Evolutionary conservation across 2,888 invertebrate species (phyloP).

Genomic region (Mesodorylaimus sp.): DNA sequence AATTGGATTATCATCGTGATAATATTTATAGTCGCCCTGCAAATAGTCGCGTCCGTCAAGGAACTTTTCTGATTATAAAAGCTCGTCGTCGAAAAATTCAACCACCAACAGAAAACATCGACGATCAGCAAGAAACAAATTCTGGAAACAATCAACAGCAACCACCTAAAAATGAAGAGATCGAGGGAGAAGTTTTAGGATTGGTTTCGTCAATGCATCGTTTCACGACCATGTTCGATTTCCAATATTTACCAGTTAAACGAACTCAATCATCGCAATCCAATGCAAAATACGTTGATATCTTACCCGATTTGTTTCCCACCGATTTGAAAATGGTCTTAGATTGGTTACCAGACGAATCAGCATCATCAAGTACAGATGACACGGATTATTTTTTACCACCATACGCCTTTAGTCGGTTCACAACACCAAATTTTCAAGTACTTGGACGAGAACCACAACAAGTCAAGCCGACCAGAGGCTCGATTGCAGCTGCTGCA

Average conservation of each 20-base stretch:
- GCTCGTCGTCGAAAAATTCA: neutral
- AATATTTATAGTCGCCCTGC: slow-evolving; percentile 16
- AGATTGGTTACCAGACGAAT: slow-evolving; percentile 43
- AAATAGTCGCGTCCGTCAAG: neutral
- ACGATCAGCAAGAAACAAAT: neutral
- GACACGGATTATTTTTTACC: slow-evolving; percentile 43
- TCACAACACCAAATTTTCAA: slow-evolving; percentile 42
- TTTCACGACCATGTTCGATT: slow-evolving; percentile 50
- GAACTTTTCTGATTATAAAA: neutral
- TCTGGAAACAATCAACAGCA: neutral
- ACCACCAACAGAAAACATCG: neutral
- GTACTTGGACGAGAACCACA: slow-evolving; percentile 24
- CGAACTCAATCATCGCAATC: too few relatives aligned
- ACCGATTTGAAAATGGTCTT: too few relatives aligned
- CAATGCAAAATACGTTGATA: slow-evolving; percentile 14
- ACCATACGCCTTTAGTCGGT: slow-evolving; percentile 58
- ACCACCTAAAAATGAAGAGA: neutral
- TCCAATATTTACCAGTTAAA: slow-evolving; percentile 64
- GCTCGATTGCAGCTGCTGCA: too few relatives aligned
- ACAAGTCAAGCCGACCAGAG: too few relatives aligned
- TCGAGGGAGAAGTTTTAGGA: slow-evolving; percentile 3
- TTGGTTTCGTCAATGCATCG: slow-evolving; percentile 18
- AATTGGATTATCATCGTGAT: slow-evolving; percentile 20
- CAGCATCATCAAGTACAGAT: slow-evolving; percentile 13
- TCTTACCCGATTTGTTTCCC: slow-evolving; percentile 20